Evolutionary conservation across 2,888 invertebrate genomes (phyloP).

Genomic region (Chrysopilus asiliformis): DNA sequence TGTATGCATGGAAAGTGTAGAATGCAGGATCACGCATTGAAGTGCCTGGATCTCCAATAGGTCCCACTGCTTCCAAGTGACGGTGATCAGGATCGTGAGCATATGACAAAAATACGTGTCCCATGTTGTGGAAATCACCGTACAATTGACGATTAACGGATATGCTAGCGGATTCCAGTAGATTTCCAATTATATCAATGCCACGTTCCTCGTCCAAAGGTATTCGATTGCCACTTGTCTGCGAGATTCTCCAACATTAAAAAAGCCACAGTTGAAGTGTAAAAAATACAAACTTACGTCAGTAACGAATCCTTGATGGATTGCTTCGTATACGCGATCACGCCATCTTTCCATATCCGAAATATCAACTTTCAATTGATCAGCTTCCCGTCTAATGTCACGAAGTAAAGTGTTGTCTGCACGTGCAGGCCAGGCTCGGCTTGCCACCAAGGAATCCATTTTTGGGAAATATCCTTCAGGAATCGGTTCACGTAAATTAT

Average conservation of each 20-base stretch:
- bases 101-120: slow-evolving; percentile 61
- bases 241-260: background rate
- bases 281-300: slow-evolving; percentile 41
- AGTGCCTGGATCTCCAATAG: slow-evolving; percentile 70
- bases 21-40: slow-evolving; percentile 80
- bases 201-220: slow-evolving; percentile 40
- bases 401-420: slow-evolving; percentile 44
- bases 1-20: slow-evolving; percentile 71
- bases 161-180: slow-evolving; percentile 57
- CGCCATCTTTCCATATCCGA: slow-evolving; percentile 62
- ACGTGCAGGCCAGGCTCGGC: slow-evolving; percentile 61
- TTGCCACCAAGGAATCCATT: slow-evolving; percentile 50
- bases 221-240: slow-evolving; percentile 10
- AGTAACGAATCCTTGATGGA: slow-evolving; percentile 51
- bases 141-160: slow-evolving; percentile 55
- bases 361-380: slow-evolving; percentile 39
- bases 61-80: slow-evolving; percentile 55
- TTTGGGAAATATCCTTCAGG: slow-evolving; percentile 73
- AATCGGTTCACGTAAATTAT: slow-evolving; percentile 55
- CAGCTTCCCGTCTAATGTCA: slow-evolving; percentile 52
- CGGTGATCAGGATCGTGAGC: slow-evolving; percentile 65
- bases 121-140: slow-evolving; percentile 72
- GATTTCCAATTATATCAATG: slow-evolving; percentile 65
- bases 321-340: slow-evolving; percentile 57
- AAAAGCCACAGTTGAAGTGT: slow-evolving; percentile 1